Conservation (phyloP, 2,113 vertebrate genomes). For the Neotragus moschatus region DNA sequence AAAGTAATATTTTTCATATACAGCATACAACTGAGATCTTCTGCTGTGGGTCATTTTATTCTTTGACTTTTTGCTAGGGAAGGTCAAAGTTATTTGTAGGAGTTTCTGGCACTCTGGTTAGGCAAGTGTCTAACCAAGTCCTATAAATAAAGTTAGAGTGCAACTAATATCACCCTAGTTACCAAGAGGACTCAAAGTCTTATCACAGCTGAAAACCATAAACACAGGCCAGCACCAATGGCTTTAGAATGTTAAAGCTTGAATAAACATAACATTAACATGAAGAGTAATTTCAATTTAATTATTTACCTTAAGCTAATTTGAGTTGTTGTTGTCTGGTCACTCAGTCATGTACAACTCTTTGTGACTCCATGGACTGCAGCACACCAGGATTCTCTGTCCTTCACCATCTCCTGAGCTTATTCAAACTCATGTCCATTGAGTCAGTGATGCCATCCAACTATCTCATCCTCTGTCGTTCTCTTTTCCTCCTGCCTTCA, state of each 20-base stretch:
- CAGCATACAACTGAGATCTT: constrained; percentile 11
- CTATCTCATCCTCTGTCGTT: background rate
- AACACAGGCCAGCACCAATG: constrained; percentile 9
- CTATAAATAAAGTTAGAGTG: constrained; percentile 69
- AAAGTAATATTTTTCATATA: background rate
- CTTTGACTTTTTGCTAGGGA: constrained; percentile 52
- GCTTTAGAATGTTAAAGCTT: background rate
- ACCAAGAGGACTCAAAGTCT: constrained; percentile 49
- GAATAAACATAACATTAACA: constrained; percentile 39
- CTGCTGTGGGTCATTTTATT: constrained; percentile 43
- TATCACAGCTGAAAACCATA: constrained; percentile 17
- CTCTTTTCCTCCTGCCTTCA: background rate
- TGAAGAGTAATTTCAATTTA: background rate
- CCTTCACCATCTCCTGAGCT: background rate
- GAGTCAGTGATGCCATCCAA: background rate
- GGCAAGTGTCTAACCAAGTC: constrained; percentile 49
- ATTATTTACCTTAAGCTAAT: constrained; percentile 34
- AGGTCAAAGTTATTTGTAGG: constrained; percentile 68
- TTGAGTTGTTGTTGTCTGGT: background rate
- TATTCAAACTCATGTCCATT: background rate
- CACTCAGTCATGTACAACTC: background rate
- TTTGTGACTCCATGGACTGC: background rate
- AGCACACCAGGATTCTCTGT: background rate
- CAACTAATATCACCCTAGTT: constrained; percentile 58
- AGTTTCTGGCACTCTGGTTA: constrained; percentile 36